phyloP scores from a whole-genome alignment of 1,140 invertebrate genomes.

The Cotesia chilonis region DNA sequence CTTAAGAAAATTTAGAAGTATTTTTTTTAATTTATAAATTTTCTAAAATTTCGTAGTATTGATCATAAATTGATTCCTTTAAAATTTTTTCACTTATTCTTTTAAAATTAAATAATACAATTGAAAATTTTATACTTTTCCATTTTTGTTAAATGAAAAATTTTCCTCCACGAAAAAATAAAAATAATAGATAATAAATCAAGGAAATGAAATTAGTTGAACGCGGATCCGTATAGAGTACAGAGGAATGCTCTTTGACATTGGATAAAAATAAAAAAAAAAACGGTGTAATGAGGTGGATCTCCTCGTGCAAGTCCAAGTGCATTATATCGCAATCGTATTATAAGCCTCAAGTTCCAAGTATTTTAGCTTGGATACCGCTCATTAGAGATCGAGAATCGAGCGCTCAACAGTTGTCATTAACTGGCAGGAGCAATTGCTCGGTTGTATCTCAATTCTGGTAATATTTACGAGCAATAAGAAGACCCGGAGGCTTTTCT shows the following conservation, averaged over 20 bases:
- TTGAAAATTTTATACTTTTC: no score
- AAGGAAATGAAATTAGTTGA: background rate
- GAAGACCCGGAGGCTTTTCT: background rate
- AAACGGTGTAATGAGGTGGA: background rate
- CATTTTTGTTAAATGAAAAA: no score
- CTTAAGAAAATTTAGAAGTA: no score
- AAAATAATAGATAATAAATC: no score
- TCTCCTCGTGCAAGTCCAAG: background rate
- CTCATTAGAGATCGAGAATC: constrained; percentile 7
- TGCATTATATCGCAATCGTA: background rate
- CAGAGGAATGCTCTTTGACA: constrained; percentile 1
- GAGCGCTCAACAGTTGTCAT: constrained; percentile 4
- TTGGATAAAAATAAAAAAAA: background rate
- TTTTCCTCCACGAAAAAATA: no score
- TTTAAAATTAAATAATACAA: no score
- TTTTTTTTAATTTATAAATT: no score
- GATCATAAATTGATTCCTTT: no score
- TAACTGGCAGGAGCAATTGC: background rate
- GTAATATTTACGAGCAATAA: constrained; percentile 13
- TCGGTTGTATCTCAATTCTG: constrained; percentile 9
- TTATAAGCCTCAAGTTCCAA: background rate
- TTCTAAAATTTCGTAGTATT: no score
- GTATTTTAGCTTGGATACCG: constrained; percentile 10
- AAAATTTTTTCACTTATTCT: no score
- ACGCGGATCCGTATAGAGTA: background rate